Evolutionary conservation across 2,888 invertebrate genomes (phyloP).

Genomic region (Pachydiplax longipennis): DNA sequence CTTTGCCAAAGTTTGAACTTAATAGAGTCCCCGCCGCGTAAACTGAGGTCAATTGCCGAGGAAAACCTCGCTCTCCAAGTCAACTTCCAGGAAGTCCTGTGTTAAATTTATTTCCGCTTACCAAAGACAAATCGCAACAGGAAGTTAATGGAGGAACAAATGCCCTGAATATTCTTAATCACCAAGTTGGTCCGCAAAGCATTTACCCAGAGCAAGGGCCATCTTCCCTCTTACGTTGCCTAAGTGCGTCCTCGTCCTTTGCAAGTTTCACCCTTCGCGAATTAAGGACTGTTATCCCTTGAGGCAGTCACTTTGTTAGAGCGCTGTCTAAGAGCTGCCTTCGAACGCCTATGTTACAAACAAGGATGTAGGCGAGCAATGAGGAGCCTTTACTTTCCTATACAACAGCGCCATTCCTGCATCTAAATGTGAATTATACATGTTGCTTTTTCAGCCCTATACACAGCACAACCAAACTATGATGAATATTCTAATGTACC

Average conservation of each 20-base stretch:
- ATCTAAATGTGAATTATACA: too few species aligned
- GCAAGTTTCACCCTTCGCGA: neutral
- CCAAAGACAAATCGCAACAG: neutral
- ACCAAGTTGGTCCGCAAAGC: neutral
- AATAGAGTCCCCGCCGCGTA: too few species aligned
- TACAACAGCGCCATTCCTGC: too few species aligned
- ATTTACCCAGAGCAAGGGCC: neutral
- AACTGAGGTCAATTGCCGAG: neutral
- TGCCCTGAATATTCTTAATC: neutral
- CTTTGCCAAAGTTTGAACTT: too few species aligned
- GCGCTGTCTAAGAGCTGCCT: neutral
- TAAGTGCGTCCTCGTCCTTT: neutral
- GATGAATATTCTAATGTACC: too few species aligned
- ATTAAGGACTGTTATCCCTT: neutral
- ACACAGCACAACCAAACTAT: too few species aligned
- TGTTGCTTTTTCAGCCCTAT: too few species aligned
- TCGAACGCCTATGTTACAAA: neutral
- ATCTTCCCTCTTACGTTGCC: neutral
- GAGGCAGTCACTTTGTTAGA: neutral
- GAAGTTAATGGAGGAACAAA: neutral
- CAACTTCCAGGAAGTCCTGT: neutral
- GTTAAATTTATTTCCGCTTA: neutral
- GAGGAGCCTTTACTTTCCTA: too few species aligned
- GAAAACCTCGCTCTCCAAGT: neutral
- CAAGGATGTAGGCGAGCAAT: too few species aligned